A percentile compares a stretch with the other conserved stretches of the same genome.
These are phyloP conservation scores for Strix aluco DNA, from an alignment of 2,113 vertebrate species.

Conservation along the genomic window DNA sequence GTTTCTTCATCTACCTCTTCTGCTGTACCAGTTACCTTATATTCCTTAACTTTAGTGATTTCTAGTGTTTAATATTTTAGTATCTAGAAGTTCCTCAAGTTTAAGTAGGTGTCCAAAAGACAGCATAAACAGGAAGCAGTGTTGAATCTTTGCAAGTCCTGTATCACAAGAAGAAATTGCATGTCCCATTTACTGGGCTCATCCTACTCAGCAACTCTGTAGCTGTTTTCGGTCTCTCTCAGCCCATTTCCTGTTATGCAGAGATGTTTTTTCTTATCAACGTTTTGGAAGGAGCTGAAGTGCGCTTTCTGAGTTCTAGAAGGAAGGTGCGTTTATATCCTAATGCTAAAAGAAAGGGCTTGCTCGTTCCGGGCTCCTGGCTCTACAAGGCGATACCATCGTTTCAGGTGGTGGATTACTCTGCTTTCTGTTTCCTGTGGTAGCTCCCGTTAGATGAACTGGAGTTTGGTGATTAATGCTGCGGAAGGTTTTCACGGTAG, in stretches of 20 bases:
- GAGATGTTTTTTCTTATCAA: accelerated
- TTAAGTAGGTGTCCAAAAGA: not conserved
- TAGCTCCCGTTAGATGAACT: not conserved
- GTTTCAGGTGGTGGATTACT: accelerated
- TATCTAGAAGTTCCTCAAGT: not conserved
- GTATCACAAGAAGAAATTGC: not conserved
- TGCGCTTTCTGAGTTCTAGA: not conserved
- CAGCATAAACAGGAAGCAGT: not conserved
- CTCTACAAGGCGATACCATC: not conserved
- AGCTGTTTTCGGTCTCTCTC: not conserved
- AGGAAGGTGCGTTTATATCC: not conserved
- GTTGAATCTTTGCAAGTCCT: no score
- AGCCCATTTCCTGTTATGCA: not conserved
- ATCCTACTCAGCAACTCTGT: not conserved
- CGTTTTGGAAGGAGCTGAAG: not conserved
- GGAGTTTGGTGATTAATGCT: not conserved
- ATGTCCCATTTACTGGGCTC: not conserved
- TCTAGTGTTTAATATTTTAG: not conserved
- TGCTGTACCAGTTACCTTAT: no score
- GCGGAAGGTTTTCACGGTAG: not conserved
- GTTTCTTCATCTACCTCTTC: not conserved
- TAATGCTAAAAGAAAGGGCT: not conserved
- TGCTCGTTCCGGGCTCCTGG: not conserved
- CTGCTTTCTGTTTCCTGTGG: not conserved
- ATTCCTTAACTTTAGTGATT: not conserved